Evolutionary conservation across 2,888 invertebrate species (phyloP), one percentile per base, ranked within the genome.

Genomic region (Loripinus fragilis): DNA sequence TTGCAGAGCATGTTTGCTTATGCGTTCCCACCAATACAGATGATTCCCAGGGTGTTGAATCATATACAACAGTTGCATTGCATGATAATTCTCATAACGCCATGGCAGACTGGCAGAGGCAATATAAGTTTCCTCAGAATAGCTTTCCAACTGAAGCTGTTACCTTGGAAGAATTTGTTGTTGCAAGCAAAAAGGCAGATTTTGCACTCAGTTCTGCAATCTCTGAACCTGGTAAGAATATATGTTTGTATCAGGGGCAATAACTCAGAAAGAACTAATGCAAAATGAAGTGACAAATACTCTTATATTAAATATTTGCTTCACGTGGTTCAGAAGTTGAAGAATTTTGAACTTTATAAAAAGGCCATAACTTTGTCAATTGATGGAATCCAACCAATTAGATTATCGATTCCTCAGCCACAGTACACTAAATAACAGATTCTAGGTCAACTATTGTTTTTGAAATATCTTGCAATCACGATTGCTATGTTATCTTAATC

Each of bases 1-100:
- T 78, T 74, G 70, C 52, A 74, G 70, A 78, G 65, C 73, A 74
- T 78, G 74, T 78, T 70, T 71, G 77, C 38, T 15, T 77, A 77
- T 72, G 74, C 74, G 7, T 74, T 66, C 28, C 78, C 70, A n/a
- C n/a, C n/a, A n/a, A n/a, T n/a, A n/a, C n/a, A n/a, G n/a, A n/a
- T n/a, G n/a, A n/a, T n/a, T n/a, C 74, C 73, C 50, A 74, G 38
- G 45, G 70, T 60, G n/a, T 41, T 71, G 30, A 25, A 55, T 12
- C 74, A 74, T 35, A 50, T 74, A 25, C 42, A 74, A 60, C 50
- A 78, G 30, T 78, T 60, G 41, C 48, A 65, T 20, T 78, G 78
- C 66, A 64, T 25, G 42, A 50, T 79, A 65, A 78, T 78, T 45
- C 45, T 74, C 12, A 78, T 78, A 45, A 71, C 74, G 1, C 78